Evolutionary conservation across 2,113 vertebrate species (phyloP).

Genomic region (Lonchura striata): DNA sequence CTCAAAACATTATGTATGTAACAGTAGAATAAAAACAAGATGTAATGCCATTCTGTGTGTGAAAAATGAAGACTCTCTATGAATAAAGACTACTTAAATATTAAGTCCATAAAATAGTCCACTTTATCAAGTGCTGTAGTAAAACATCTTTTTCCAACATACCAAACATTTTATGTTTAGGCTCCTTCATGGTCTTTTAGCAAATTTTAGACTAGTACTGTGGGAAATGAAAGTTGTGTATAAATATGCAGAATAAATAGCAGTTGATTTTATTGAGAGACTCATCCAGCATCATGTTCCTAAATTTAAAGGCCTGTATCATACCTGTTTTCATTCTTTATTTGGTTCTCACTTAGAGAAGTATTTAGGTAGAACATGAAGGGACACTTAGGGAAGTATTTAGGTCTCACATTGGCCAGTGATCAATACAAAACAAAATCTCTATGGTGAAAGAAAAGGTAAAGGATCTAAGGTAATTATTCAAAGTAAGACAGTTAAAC

Average conservation of each 20-base stretch:
- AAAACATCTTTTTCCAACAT: background rate
- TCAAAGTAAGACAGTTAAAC: background rate
- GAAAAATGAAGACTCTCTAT: background rate
- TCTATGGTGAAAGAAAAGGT: background rate
- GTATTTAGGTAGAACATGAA: too few species aligned
- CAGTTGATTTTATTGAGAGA: background rate
- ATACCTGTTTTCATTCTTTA: background rate
- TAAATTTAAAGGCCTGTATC: background rate
- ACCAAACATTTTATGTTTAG: background rate
- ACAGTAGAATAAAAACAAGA: background rate
- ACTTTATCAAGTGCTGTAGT: background rate
- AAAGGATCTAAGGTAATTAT: background rate
- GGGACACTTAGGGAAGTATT: background rate
- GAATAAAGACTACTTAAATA: background rate
- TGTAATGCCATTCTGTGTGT: background rate
- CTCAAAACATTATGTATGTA: background rate
- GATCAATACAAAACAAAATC: background rate
- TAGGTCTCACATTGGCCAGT: background rate
- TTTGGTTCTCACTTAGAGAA: background rate
- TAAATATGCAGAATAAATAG: background rate
- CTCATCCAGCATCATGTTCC: background rate
- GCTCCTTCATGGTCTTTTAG: background rate
- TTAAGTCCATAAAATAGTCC: background rate
- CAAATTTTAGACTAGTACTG: background rate
- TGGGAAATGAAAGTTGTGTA: background rate